Evolutionary conservation across 2,888 invertebrate species (phyloP), one percentile per base, ranked within the genome.

Genomic region (Dasysyrphus tricinctus): DNA sequence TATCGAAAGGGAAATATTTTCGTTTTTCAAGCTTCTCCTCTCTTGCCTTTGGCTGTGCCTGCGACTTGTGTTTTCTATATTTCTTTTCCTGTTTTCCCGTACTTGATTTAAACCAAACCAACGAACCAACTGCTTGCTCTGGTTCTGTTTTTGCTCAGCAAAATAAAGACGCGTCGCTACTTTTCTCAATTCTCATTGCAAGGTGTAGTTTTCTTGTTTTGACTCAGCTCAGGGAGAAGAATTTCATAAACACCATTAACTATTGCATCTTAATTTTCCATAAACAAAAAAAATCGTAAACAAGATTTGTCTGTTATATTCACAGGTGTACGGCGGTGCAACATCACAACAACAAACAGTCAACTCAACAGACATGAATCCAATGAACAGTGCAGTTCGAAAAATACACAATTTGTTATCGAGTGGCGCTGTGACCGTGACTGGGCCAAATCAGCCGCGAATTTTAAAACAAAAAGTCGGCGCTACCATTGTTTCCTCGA

Each of bases 321-420:
- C 11, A 19, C 81, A 86, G 86, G 86, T 86, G 65, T 86, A 86
- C 61, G 78, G 86, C 19, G 34, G 49, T 49, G 34, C 49, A 67
- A 69, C 65, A 67, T 57, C 74, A 75, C 70, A 78, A 79, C 86
- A 81, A 79, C 82, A 79, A 86, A 78, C 81, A 78, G 51, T 70
- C 49, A 86, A 81, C 51, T 78, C 85, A 69, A 61, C 81, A 29
- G 86, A 86, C 59, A 86, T 86, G 86, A 92, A 91, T 88, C 92
- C 92, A 90, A 91, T 92, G 88, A 92, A 89, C 85, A 92, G 91
- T 89, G 91, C 92, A 74, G 93, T 91, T 79, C 91, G 92, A 84
- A 93, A 93, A 90, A 92, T 93, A 86, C 92, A 91, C 88, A 93
- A 92, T 90, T 90, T 93, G 88, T 90, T 92, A 29, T 92, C 91